Conservation (phyloP, 2,113 vertebrate species). For the Ciconia stormi region DNA sequence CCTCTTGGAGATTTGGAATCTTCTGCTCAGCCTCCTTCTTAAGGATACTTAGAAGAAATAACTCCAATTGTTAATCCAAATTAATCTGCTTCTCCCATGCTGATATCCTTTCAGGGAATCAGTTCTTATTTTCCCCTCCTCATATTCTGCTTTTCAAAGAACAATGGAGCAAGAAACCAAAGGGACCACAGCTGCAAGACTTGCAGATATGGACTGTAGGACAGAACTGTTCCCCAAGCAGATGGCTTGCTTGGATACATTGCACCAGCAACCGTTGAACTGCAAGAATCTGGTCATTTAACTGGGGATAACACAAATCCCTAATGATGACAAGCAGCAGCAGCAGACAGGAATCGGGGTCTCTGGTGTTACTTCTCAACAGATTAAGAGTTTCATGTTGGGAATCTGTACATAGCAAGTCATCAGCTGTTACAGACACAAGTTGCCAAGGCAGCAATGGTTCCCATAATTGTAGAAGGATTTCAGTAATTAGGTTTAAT, state of each 20-base stretch:
- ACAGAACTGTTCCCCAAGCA: not conserved
- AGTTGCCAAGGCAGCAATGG: not conserved
- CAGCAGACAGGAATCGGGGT: not conserved
- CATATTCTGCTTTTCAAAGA: not conserved
- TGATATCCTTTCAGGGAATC: not conserved
- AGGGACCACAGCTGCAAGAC: not conserved
- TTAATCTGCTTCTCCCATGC: not conserved
- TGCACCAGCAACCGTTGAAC: not conserved
- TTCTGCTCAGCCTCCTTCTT: not conserved
- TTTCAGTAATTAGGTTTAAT: not conserved
- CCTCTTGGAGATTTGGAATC: not conserved
- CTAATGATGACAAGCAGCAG: not conserved
- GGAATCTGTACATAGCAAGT: not conserved
- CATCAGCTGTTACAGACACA: not conserved
- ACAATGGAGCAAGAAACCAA: not conserved
- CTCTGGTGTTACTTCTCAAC: not conserved
- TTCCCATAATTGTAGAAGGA: not conserved
- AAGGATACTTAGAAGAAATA: not conserved
- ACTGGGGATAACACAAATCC: not conserved
- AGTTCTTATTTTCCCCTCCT: not conserved
- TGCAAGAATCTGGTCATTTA: fast-evolving
- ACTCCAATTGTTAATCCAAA: not conserved
- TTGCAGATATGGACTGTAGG: not conserved
- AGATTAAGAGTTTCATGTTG: not conserved
- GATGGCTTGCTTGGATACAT: fast-evolving